Percentiles rank a stretch among this genome's conserved stretches.
phyloP scores from a whole-genome alignment of 2,797 vertebrate genomes.

The Sebastes minor region DNA sequence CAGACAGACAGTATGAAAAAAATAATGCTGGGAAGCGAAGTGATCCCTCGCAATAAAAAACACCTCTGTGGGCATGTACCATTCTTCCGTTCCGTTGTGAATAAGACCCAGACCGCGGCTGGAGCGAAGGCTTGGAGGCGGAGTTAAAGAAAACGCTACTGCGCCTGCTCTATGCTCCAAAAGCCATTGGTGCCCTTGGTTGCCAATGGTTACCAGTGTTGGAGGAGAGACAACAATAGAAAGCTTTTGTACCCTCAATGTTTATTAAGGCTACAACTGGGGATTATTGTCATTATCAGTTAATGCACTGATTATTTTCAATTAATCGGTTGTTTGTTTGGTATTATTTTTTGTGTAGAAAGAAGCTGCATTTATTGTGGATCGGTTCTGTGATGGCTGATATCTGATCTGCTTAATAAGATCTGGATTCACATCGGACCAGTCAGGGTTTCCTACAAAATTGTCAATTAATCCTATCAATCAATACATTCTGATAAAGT shows the following conservation, averaged over 20 bases:
- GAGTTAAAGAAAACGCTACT: no score
- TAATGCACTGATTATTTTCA: background rate
- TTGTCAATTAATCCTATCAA: background rate
- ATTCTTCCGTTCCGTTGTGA: no score
- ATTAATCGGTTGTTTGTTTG: background rate
- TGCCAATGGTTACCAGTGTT: slow-evolving; percentile 33
- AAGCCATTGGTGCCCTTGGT: background rate
- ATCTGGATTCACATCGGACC: background rate
- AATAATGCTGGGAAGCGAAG: no score
- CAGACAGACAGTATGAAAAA: no score
- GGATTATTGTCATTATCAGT: background rate
- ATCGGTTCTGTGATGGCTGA: rapidly evolving
- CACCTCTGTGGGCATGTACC: no score
- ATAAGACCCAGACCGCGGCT: no score
- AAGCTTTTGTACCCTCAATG: background rate
- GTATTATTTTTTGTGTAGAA: background rate
- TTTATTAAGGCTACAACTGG: background rate
- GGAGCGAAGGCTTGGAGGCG: no score
- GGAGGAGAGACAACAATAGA: background rate
- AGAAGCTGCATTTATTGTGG: background rate
- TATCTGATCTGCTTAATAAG: background rate
- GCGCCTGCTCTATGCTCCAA: no score
- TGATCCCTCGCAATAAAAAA: no score
- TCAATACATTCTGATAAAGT: rapidly evolving
- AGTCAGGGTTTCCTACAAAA: background rate